These are phyloP conservation scores for Hirundo rustica DNA, from an alignment of 2,797 vertebrate species.

Conservation along the genomic window DNA sequence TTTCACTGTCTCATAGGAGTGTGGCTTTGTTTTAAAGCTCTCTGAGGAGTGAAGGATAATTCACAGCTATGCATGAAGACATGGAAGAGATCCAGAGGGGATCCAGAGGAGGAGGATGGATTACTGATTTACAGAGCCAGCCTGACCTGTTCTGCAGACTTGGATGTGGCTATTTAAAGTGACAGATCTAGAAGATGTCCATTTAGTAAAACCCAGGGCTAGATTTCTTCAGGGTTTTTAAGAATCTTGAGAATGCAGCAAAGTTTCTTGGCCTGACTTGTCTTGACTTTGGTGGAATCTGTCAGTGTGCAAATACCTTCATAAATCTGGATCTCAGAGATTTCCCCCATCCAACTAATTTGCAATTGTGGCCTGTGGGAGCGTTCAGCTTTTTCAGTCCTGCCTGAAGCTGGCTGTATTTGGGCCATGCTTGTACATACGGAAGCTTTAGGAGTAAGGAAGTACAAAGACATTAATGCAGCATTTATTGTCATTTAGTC, in stretches of 20 bases:
- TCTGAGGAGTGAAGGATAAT: not conserved
- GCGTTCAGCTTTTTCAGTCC: not conserved
- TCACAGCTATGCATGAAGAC: not conserved
- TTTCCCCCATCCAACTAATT: not conserved
- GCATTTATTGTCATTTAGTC: not conserved
- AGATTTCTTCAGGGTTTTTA: not conserved
- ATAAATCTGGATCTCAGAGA: not conserved
- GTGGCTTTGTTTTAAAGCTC: not conserved
- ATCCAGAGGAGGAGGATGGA: not conserved
- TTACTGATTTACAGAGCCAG: constrained; percentile 50
- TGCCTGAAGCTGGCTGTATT: not conserved
- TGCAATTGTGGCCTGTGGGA: not conserved
- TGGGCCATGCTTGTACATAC: not conserved
- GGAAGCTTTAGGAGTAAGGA: not conserved
- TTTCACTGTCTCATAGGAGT: not conserved
- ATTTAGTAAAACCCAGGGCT: not conserved
- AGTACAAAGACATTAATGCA: not conserved
- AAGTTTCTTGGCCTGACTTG: not conserved
- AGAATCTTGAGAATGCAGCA: not conserved
- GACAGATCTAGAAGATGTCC: not conserved
- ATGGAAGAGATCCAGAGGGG: not conserved
- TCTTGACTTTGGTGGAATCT: not conserved
- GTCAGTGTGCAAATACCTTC: not conserved
- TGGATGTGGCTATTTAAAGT: not conserved
- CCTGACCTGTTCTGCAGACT: constrained; percentile 4